Base-by-base conservation (phyloP, 2,888 invertebrate genomes). In the Molorchus minor region DNA sequence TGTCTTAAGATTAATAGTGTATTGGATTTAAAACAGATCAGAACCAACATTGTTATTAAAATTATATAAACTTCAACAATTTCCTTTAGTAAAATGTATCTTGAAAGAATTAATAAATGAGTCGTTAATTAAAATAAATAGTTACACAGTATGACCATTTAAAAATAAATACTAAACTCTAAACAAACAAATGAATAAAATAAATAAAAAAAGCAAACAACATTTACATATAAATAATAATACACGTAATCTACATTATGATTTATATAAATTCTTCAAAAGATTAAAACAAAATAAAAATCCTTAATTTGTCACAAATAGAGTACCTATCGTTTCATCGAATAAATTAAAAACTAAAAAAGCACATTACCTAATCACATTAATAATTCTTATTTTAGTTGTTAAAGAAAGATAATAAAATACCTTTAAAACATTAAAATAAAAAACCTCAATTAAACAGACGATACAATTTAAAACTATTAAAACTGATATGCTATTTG, bases 381-480 rank as follows among this genome's bases (percentile, higher is more conserved):
- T 21, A 17, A n/a, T 25, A 25, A 29, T 29, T 30, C 29, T 52
- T 16, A 29, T 30, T 29, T 29, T 8, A 35, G 36, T 45, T 21
- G 7, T 29, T 16, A 56, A 36, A 29, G 44, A 17, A 57, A 44
- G 20, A 43, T 36, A 51, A 43, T 44, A 51, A 45, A 55, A 56
- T 59, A 33, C 36, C 36, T 45, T 49, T 25, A 49, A 47, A 19
- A 47, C 35, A 30, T 36, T 51, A 47, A 47, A 56, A 52, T 43
- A 62, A 64, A n/a, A 72, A 74, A 73, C 72, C 74, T 74, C 71
- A 73, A 74, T 72, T 72, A 58, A 74, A 72, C 71, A 71, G 68
- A 70, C 60, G 51, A 38, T 13, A 13, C 25, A 41, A 45, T 38
- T 36, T 30, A 30, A 40, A 29, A 45, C 19, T 19, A 16, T 44